phyloP scores from a whole-genome alignment of 2,888 invertebrate genomes.

The Tipula confusa region DNA sequence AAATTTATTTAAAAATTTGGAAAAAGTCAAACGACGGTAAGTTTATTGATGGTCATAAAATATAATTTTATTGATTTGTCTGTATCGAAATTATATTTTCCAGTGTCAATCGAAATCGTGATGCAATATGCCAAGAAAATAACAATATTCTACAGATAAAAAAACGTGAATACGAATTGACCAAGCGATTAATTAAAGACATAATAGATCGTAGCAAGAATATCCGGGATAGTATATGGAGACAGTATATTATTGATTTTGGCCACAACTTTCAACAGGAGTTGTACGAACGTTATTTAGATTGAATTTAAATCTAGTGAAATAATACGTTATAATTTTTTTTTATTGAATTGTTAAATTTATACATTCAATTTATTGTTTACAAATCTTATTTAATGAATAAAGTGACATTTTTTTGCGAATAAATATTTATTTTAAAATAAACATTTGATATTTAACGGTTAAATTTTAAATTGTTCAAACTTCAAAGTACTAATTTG shows the following conservation, averaged over 20 bases:
- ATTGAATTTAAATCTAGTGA: no score
- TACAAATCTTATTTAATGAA: neutral
- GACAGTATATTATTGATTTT: neutral
- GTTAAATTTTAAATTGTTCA: no score
- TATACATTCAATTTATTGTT: no score
- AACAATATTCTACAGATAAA: neutral
- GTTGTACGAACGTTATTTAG: neutral
- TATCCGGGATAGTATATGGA: neutral
- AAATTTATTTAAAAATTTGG: neutral
- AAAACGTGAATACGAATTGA: neutral
- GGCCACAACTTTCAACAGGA: neutral
- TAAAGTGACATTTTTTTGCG: no score
- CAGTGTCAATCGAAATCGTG: neutral
- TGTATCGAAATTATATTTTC: neutral
- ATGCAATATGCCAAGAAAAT: neutral
- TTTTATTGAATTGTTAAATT: conserved; percentile 26
- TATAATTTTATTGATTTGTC: neutral
- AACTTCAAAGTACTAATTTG: no score
- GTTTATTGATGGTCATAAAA: neutral
- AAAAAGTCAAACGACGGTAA: neutral
- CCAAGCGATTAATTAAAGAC: neutral
- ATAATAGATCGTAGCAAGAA: neutral
- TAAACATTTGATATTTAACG: no score
- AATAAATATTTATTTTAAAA: no score
- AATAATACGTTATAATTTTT: no score